Base-by-base conservation (phyloP, 1,140 invertebrate genomes). In the Lepidotrigona ventralis region DNA sequence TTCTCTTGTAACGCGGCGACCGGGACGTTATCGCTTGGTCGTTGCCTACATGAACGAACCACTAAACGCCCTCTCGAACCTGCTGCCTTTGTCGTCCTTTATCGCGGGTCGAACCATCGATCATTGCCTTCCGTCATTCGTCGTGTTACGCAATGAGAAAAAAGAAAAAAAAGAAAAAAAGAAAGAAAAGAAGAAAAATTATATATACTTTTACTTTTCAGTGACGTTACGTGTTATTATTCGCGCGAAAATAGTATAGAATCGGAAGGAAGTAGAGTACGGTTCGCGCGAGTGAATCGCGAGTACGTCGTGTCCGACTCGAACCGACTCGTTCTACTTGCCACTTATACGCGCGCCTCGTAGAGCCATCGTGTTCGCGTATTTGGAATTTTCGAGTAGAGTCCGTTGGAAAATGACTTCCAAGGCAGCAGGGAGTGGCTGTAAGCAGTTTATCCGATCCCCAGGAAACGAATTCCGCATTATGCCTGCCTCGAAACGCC, bases 391-490 rank as follows among this genome's bases (percentile, higher is more conserved):
- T 46, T 73, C 39, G 26, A 33, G 23, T 39, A 26, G 23, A 29
- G 15, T 8, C 54, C 21, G 11, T 56, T 46, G 60, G 58, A 15
- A 81, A 81, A 60, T 85, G 79, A 76, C 72, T 68, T 78, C 71
- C 70, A 90, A 89, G 90, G 91, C 90, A 92, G 91, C 90, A 91
- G 91, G 91, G 88, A 91, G 88, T 87, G 88, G 90, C 90, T 92
- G 90, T 89, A 85, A 88, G 90, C 91, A 89, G 90, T 91, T 91
- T 84, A 88, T 89, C 90, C 92, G 91, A 91, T 89, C 88, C 90
- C 90, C 23, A 80, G 79, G 69, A 85, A 87, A 88, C 83, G 74
- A 87, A 87, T 85, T 89, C 92, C 90, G 93, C 92, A 93, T 93
- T 90, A 89, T 92, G 92, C 92, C 91, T 93, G 92, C 87, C 89